A percentile compares a stretch with the other conserved stretches of the same genome.
Evolutionary conservation across 2,888 invertebrate species (phyloP).

Genomic region (Biston betularia): DNA sequence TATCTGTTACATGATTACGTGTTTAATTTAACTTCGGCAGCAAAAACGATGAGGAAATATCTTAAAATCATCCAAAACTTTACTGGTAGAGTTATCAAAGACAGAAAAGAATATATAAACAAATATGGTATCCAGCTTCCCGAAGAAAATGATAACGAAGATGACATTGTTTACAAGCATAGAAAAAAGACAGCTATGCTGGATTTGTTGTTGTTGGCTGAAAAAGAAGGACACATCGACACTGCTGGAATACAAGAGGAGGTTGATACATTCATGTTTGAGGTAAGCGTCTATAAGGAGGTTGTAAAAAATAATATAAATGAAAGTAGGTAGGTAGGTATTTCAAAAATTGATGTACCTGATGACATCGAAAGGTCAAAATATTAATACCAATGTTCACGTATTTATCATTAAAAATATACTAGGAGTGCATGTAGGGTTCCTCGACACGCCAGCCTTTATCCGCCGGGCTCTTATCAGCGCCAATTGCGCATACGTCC

Average conservation of each 20-base stretch:
- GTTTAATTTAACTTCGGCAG: constrained; percentile 80
- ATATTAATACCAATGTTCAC: too few species aligned
- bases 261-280: constrained; percentile 88
- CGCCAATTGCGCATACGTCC: too few species aligned
- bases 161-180: constrained; percentile 57
- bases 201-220: constrained; percentile 82
- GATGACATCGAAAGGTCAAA: neutral
- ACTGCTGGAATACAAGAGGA: constrained; percentile 86
- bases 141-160: constrained; percentile 42
- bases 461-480: too few species aligned
- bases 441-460: neutral
- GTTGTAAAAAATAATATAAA: neutral
- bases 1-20: constrained; percentile 85
- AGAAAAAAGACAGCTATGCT: constrained; percentile 85
- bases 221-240: constrained; percentile 78
- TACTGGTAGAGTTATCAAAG: constrained; percentile 72
- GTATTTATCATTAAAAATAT: too few species aligned
- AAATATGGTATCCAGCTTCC: constrained; percentile 39
- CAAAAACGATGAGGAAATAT: constrained; percentile 73
- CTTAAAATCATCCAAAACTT: constrained; percentile 72
- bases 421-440: neutral
- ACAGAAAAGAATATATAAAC: constrained; percentile 48
- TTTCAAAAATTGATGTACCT: too few species aligned
- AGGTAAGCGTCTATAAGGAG: constrained; percentile 59
- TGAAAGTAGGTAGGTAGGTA: too few species aligned